A percentile compares a stretch with the other conserved stretches of the same genome.
Conservation (phyloP, 2,113 vertebrate genomes). For the Hippolais icterina region DNA sequence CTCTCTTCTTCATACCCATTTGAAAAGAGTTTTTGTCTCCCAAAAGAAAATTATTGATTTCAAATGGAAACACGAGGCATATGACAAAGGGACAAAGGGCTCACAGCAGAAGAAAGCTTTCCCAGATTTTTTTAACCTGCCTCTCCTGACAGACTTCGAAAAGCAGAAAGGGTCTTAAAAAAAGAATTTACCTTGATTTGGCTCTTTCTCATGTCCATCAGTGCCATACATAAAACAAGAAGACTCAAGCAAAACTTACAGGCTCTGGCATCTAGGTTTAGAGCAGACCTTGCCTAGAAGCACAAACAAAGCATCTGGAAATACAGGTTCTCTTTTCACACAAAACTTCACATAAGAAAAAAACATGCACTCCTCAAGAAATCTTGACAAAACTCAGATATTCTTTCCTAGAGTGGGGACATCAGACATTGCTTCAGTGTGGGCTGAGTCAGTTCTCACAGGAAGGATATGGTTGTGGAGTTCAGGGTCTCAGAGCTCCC, state of each 20-base stretch:
- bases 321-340: neutral
- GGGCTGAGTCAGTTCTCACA: neutral
- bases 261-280: neutral
- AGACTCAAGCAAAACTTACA: neutral
- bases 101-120: neutral
- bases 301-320: neutral
- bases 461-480: neutral
- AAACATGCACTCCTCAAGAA: neutral
- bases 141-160: neutral
- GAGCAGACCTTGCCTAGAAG: neutral
- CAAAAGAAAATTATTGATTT: neutral
- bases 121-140: neutral
- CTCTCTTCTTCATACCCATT: neutral
- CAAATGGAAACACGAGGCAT: neutral
- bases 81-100: neutral
- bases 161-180: neutral
- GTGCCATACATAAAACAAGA: neutral
- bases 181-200: neutral
- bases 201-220: neutral
- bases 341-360: neutral
- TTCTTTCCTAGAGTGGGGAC: neutral
- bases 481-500: neutral
- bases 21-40: neutral
- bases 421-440: neutral
- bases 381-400: neutral